Evolutionary conservation across 2,797 vertebrate species (phyloP).

Genomic region (Erpetoichthys calabaricus): DNA sequence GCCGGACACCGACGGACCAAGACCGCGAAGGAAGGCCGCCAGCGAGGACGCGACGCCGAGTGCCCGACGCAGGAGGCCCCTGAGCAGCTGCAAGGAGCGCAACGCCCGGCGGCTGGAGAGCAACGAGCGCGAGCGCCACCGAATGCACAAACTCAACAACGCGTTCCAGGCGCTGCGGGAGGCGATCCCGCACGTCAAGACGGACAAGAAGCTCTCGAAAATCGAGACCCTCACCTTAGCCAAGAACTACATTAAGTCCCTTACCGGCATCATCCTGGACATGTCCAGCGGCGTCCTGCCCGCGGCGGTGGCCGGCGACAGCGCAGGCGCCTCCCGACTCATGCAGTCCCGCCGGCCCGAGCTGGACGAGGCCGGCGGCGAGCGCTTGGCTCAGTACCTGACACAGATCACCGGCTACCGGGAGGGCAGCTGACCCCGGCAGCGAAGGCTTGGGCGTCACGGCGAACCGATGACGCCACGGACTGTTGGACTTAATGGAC

Average conservation of each 20-base stretch:
- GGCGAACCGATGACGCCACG: no score
- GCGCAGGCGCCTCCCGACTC: constrained; percentile 46
- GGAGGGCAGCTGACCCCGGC: constrained; percentile 46
- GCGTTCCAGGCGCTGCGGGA: constrained; percentile 89
- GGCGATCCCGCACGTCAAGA: constrained; percentile 85
- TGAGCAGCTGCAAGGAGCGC: constrained; percentile 54
- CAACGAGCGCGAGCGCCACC: constrained; percentile 86
- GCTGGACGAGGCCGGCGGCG: constrained; percentile 53
- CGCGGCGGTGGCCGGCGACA: constrained; percentile 36
- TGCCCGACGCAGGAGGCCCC: constrained; percentile 33
- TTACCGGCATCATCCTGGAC: constrained; percentile 80
- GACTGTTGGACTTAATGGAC: no score
- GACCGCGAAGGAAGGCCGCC: neutral
- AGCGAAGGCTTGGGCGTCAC: no score
- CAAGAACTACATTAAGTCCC: constrained; percentile 93
- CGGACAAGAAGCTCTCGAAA: constrained; percentile 92
- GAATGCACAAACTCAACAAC: constrained; percentile 98
- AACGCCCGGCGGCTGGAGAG: constrained; percentile 77
- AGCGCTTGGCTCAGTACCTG: constrained; percentile 66
- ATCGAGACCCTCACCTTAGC: constrained; percentile 94
- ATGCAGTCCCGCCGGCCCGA: constrained; percentile 76
- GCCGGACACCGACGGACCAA: constrained; percentile 15
- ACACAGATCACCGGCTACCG: constrained; percentile 62
- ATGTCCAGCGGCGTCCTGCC: constrained; percentile 75
- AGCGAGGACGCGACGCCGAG: constrained; percentile 5